These are phyloP conservation scores for Falco rusticolus DNA, from an alignment of 2,797 vertebrate genomes.

Conservation along the genomic window DNA sequence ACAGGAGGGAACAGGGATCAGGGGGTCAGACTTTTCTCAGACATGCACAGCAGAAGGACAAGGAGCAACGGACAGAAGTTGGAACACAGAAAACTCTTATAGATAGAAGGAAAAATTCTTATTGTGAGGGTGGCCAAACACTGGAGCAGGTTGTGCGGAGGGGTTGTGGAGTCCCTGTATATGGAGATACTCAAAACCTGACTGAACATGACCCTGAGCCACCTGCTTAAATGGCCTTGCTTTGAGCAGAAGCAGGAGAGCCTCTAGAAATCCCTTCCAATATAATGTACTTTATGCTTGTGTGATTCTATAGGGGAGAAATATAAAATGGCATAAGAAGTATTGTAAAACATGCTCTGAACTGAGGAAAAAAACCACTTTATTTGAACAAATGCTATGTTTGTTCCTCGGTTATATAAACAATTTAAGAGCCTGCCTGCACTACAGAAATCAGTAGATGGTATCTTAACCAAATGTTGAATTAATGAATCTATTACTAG, in stretches of 20 bases:
- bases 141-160: fast-evolving
- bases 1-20: not conserved
- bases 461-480: not conserved
- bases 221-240: not conserved
- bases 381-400: not conserved
- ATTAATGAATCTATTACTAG: not conserved
- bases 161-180: not conserved
- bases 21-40: not conserved
- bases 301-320: not conserved
- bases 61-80: not conserved
- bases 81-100: not conserved
- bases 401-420: not conserved
- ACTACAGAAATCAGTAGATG: not conserved
- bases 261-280: not conserved
- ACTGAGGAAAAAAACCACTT: not conserved
- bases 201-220: not conserved
- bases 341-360: not conserved
- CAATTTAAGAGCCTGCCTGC: not conserved
- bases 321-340: not conserved
- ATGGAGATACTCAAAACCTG: not conserved
- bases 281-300: not conserved
- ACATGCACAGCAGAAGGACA: not conserved
- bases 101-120: not conserved
- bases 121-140: not conserved
- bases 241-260: not conserved